Percentiles rank a stretch among this genome's conserved stretches.
phyloP scores from a whole-genome alignment of 2,888 invertebrate species.

The Vanessa cardui region DNA sequence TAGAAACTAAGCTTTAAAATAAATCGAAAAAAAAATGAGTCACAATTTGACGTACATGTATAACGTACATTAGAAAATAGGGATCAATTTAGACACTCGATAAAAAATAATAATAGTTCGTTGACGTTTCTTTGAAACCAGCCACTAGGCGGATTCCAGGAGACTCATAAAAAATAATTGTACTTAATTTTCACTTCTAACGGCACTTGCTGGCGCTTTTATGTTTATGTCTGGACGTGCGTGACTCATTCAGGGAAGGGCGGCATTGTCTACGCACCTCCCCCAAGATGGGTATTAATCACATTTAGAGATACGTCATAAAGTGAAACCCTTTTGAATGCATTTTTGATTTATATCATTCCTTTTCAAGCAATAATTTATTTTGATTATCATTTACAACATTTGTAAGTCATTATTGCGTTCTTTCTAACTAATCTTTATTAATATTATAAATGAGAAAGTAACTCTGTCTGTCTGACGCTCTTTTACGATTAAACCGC shows the following conservation, averaged over 20 bases:
- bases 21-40: too few species aligned
- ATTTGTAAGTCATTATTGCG: background rate
- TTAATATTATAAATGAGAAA: too few species aligned
- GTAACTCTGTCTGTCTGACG: too few species aligned
- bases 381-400: background rate
- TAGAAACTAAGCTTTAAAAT: too few species aligned
- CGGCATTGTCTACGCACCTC: conserved; percentile 26
- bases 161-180: background rate
- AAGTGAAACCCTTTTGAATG: conserved; percentile 9
- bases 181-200: background rate
- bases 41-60: too few species aligned
- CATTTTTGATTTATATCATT: too few species aligned
- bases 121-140: background rate
- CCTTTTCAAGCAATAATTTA: too few species aligned
- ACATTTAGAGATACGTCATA: conserved; percentile 26
- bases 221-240: conserved; percentile 28
- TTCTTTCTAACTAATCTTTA: background rate
- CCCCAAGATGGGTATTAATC: conserved; percentile 29
- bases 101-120: too few species aligned
- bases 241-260: conserved; percentile 34
- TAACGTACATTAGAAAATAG: too few species aligned
- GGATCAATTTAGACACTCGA: too few species aligned
- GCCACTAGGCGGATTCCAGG: background rate
- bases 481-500: too few species aligned
- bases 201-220: background rate